These are phyloP conservation scores for Alviniconcha strummeri DNA, from an alignment of 2,888 invertebrate species.

Conservation along the genomic window DNA sequence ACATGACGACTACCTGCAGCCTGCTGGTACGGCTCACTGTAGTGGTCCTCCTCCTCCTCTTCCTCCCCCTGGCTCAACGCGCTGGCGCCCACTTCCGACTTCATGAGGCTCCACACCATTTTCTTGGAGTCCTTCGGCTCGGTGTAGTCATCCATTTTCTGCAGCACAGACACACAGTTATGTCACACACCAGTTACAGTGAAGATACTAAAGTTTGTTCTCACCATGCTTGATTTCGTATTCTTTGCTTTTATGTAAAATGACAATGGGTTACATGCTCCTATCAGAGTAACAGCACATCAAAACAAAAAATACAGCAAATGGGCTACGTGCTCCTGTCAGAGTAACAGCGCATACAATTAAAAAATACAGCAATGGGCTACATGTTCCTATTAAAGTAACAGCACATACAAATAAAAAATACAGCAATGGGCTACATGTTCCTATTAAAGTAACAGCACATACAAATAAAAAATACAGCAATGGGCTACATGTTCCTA, in stretches of 20 bases:
- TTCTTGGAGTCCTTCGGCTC: slow-evolving; percentile 26
- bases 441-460: no score
- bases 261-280: background rate
- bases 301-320: background rate
- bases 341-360: background rate
- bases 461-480: no score
- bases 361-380: no score
- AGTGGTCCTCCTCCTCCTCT: background rate
- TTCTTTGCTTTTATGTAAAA: background rate
- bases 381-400: no score
- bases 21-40: slow-evolving; percentile 22
- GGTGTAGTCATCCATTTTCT: slow-evolving; percentile 22
- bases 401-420: no score
- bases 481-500: no score
- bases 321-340: background rate
- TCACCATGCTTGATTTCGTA: background rate
- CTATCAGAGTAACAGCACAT: background rate
- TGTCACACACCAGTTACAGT: no score
- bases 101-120: background rate
- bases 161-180: background rate
- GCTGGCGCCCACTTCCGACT: background rate
- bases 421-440: no score
- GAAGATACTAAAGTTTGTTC: no score
- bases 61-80: background rate
- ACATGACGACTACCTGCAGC: background rate